These are phyloP conservation scores for Tychaedon coryphoeus DNA, from an alignment of 2,113 vertebrate genomes.

Conservation along the genomic window DNA sequence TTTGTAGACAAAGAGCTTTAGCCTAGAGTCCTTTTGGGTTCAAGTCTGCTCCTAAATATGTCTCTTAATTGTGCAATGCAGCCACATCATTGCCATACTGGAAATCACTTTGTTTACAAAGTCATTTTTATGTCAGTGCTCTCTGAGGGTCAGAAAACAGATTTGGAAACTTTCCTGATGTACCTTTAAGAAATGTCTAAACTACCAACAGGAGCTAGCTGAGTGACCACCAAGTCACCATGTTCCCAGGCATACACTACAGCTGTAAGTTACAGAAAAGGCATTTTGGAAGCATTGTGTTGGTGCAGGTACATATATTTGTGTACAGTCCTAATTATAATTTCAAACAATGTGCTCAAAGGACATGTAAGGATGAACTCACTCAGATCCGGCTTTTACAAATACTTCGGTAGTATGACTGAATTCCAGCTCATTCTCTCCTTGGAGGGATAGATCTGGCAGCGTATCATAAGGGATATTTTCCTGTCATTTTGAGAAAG, in stretches of 20 bases:
- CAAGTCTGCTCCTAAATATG: neutral
- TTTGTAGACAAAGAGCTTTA: neutral
- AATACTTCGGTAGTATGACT: neutral
- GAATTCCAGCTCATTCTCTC: conserved; percentile 19
- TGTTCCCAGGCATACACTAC: neutral
- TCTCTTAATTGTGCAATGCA: neutral
- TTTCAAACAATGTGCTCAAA: neutral
- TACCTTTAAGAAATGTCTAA: neutral
- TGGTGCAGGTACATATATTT: neutral
- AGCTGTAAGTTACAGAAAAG: neutral
- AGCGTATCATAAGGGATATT: conserved; percentile 19
- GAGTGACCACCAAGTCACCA: neutral
- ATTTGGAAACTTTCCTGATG: conserved; percentile 12
- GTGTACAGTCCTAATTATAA: neutral
- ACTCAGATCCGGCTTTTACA: neutral
- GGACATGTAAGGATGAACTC: neutral
- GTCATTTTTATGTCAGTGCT: neutral
- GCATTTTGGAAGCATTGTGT: neutral
- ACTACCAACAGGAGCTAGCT: neutral
- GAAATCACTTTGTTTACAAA: conserved; percentile 34
- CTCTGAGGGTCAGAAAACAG: neutral
- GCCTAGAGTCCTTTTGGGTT: neutral
- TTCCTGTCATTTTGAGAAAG: conserved; percentile 51
- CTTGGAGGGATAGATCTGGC: conserved; percentile 10
- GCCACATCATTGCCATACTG: neutral